phyloP scores from a whole-genome alignment of 2,888 invertebrate genomes.

The Aspidapion aeneum region DNA sequence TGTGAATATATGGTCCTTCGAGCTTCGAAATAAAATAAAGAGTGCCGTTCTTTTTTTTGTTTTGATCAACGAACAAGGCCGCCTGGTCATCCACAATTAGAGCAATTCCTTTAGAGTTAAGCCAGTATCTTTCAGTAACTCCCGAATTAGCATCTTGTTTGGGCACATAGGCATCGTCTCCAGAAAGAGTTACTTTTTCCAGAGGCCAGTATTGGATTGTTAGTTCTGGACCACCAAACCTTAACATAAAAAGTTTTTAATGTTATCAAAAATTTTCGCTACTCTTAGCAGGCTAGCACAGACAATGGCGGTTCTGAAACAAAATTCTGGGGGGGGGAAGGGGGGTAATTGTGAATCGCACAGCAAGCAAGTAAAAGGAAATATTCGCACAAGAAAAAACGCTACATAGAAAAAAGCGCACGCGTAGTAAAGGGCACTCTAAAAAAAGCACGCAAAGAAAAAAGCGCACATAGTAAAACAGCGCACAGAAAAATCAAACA shows the following conservation, averaged over 20 bases:
- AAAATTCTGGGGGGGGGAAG: too few species aligned
- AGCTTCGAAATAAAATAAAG: slow-evolving; percentile 59
- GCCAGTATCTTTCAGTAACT: slow-evolving; percentile 66
- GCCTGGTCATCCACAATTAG: slow-evolving; percentile 59
- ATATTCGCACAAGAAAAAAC: too few species aligned
- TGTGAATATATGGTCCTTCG: slow-evolving; percentile 51
- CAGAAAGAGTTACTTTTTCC: slow-evolving; percentile 53
- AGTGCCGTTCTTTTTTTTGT: slow-evolving; percentile 51
- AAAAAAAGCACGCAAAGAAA: too few species aligned
- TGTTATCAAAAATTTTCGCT: not conserved
- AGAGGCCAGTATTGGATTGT: slow-evolving; percentile 63
- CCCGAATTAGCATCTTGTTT: slow-evolving; percentile 55
- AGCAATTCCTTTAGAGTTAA: slow-evolving; percentile 67
- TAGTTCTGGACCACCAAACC: slow-evolving; percentile 67
- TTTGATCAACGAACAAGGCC: slow-evolving; percentile 71
- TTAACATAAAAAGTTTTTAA: not conserved
- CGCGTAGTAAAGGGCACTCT: too few species aligned
- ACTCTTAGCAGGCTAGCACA: too few species aligned
- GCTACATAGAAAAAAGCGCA: too few species aligned
- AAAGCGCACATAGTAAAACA: too few species aligned
- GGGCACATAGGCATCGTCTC: slow-evolving; percentile 53
- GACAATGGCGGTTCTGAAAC: too few species aligned
- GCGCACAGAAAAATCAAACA: too few species aligned
- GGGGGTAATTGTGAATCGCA: too few species aligned
- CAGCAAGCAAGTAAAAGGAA: too few species aligned